Evolutionary conservation across 2,797 vertebrate species (phyloP).

Genomic region (Pseudomugil gertrudae): DNA sequence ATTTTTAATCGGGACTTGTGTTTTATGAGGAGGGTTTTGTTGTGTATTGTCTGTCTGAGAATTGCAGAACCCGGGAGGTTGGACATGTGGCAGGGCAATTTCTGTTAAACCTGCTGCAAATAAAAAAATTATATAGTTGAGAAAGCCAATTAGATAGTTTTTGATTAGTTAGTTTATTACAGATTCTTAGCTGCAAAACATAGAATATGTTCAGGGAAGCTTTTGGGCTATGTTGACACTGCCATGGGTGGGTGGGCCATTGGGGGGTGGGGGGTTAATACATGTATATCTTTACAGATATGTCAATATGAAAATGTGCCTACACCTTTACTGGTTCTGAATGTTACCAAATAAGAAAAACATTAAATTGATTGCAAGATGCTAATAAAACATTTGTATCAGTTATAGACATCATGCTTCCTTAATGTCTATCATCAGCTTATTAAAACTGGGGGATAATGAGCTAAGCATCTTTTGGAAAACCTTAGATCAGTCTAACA

Average conservation of each 20-base stretch:
- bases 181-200: too few relatives aligned
- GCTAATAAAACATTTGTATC: background rate
- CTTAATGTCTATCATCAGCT: constrained; percentile 28
- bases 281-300: too few relatives aligned
- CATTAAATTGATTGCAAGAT: background rate
- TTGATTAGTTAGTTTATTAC: too few relatives aligned
- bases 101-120: constrained; percentile 34
- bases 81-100: constrained; percentile 60
- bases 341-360: background rate
- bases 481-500: constrained; percentile 47
- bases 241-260: too few relatives aligned
- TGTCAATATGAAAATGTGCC: background rate
- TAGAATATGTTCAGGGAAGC: constrained; percentile 1
- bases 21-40: background rate
- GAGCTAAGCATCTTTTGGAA: constrained; percentile 14
- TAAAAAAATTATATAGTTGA: background rate
- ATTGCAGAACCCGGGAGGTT: constrained; percentile 39
- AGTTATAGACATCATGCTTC: constrained; percentile 13
- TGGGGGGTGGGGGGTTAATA: background rate
- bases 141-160: background rate
- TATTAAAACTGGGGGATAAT: constrained; percentile 15
- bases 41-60: constrained; percentile 11
- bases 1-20: background rate
- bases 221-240: background rate
- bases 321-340: background rate